Conservation (phyloP, 2,797 vertebrate species). For the Buphagus erythrorhynchus region DNA sequence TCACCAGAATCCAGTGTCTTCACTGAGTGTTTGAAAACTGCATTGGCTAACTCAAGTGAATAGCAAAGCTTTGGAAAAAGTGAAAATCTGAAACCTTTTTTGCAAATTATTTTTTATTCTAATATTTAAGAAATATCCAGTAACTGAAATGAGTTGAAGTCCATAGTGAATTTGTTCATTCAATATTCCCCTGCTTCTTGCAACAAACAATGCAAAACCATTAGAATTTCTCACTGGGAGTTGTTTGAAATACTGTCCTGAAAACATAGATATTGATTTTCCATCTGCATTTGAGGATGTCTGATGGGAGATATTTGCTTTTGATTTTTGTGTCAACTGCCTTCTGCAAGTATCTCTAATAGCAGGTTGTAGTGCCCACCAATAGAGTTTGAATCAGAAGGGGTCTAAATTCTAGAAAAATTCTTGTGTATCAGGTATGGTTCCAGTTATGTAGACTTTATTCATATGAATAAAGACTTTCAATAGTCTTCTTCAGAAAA, state of each 20-base stretch:
- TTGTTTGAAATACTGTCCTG: conserved; percentile 19
- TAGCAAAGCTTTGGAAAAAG: neutral
- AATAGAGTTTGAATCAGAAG: neutral
- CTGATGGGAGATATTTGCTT: conserved; percentile 29
- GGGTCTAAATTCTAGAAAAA: conserved; percentile 25
- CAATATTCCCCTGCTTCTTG: conserved; percentile 9
- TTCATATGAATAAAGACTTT: neutral
- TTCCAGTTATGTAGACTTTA: neutral
- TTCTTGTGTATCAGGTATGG: neutral
- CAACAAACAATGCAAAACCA: neutral
- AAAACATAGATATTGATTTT: conserved; percentile 60
- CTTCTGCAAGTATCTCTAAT: neutral
- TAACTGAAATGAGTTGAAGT: neutral
- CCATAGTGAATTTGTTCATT: neutral
- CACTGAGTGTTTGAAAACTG: neutral
- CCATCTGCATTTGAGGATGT: conserved; percentile 19
- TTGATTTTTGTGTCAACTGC: neutral
- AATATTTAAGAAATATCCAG: neutral
- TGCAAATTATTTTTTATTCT: neutral
- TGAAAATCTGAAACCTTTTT: neutral
- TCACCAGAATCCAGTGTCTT: neutral
- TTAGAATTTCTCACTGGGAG: neutral
- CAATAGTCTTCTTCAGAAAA: neutral
- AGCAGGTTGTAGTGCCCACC: neutral
- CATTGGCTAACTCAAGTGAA: neutral